Base-by-base conservation (phyloP, 2,113 vertebrate species). In the Mixornis gularis region DNA sequence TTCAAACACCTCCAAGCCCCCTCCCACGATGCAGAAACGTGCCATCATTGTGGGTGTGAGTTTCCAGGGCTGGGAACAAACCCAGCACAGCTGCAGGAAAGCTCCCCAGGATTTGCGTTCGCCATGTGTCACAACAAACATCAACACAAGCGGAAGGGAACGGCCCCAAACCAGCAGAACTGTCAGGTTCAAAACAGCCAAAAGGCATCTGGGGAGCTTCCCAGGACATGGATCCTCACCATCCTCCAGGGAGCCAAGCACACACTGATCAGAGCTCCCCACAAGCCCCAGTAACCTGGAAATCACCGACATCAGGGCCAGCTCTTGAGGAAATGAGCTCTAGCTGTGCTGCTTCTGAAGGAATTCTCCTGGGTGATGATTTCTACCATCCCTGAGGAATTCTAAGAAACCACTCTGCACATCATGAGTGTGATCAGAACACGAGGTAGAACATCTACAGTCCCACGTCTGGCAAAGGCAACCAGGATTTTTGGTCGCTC, bases 11-110 rank as follows among this genome's bases (percentile, higher is more conserved):
- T 80, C 85, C 71, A 58, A 71, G 49, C 53, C 89, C 78, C 66
- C 70, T 87, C 86, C 92, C 84, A 55, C 7, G 0, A 46, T 1
- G 8, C 64, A 87, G 66, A 55, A 73, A 77, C 4, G 34, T 10
- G 62, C 26, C 69, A n/a, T 2, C 3, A 0, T 2, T 17, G 66
- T 66, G 78, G 92, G 80, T 22, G 91, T 48, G 62, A 66, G 55
- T 1, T 58, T 48, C 53, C 63, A 49, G n/a, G 52, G 38, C 49
- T 9, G 17, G 76, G 46, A 89, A 40, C 41, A 62, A 84, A 89
- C 24, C 86, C 92, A 84, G 14, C 68, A 24, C 79, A 90, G 93
- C 85, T 88, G 85, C 92, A 81, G 85, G 77, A 74, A 78, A 30
- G 70, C 80, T 76, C 70, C 56, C 69, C 49, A 2, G 56, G 1